Evolutionary conservation across 2,113 vertebrate species (phyloP), one percentile per base, ranked within the genome.

Genomic region (Arvicanthis niloticus): DNA sequence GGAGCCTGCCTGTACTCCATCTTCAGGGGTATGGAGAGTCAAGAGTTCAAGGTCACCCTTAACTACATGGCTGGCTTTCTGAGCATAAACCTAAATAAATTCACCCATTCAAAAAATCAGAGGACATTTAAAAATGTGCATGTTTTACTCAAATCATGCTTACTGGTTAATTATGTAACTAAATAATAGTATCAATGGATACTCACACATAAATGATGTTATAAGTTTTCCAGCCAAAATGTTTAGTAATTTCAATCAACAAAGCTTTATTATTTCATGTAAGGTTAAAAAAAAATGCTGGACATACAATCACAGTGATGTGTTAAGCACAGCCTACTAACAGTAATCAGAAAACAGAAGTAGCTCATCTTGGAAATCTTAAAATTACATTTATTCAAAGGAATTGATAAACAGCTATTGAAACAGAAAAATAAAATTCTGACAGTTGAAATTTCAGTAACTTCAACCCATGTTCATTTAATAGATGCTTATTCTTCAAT

Each of bases 401-500:
- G 0, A 0, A 40, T 19, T 53, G 7, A 65, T 5, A 17, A 95
- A 68, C 68, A 80, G 58, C 60, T 51, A 89, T 75, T 21, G 96
- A 62, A 56, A 65, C 3, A 42, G 2, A 72, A 65, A 97, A 92
- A 21, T 82, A 68, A 45, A 88, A 90, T 91, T 48, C 1, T 29
- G 70, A 34, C 51, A 76, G 40, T 42, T 96, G 51, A 95, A 86
- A 95, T 94, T 84, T 89, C 4, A 89, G 34, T 34, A 76, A 85
- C 40, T 90, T 90, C 73, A 72, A 88, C 40, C 91, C 72, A 93
- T 91, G 51, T 48, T 1, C 86, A 73, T 81, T 94, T 94, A 85
- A 96, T 95, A 72, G 95, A 93, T 95, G 53, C 94, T 97, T 96
- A 92, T 68, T 97, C 68, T 0, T 85, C 0, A 97, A 92, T 4